Base-by-base conservation (phyloP, 2,797 vertebrate species). In the Eulemur rubriventer region DNA sequence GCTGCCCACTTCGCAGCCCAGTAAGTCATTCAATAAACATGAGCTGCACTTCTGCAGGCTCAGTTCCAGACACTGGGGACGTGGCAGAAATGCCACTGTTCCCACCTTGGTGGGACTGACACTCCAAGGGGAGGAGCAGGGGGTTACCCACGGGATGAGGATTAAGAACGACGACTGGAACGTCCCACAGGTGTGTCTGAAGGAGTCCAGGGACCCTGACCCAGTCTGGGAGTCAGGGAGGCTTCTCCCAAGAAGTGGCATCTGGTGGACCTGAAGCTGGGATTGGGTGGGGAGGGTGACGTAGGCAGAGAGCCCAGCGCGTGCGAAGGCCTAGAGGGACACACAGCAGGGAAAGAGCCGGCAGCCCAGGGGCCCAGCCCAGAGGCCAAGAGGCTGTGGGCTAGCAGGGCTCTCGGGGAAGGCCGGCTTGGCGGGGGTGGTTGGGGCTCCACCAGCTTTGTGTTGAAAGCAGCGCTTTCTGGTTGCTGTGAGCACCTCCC, bases 151-250 rank as follows among this genome's bases (percentile, higher is more conserved):
- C 2, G 2, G 11, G 17, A 16, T 2, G 41, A 41, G 87, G 35
- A 5, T 38, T 30, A 7, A 7, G 28, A 65, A 33, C 16, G 6
- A 35, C 8, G 17, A 24, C 10, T 4, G 33, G 2, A 10, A 10
- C 4, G 8, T 17, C 12, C 59, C 12, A 3, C 0, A 0, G 43
- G 4, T 22, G 16, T 1, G 0, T 26, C 1, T 24, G 33, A 38
- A 0, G 9, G 57, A 7, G 20, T 14, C 2, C 4, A 59, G 26
- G 46, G 55, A 12, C 55, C 6, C 52, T 24, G 14, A n/a, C 33
- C 67, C 18, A 24, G 8, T 35, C 41, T 41, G 17, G 50, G 22
- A 10, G 11, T 28, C 69, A 50, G 41, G 18, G 70, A 50, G 1
- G 10, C 1, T 0, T 1, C 17, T 7, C 28, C 38, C 5, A 12